Conservation (phyloP, 2,888 invertebrate genomes). For the Chaetoderma sp. region DNA sequence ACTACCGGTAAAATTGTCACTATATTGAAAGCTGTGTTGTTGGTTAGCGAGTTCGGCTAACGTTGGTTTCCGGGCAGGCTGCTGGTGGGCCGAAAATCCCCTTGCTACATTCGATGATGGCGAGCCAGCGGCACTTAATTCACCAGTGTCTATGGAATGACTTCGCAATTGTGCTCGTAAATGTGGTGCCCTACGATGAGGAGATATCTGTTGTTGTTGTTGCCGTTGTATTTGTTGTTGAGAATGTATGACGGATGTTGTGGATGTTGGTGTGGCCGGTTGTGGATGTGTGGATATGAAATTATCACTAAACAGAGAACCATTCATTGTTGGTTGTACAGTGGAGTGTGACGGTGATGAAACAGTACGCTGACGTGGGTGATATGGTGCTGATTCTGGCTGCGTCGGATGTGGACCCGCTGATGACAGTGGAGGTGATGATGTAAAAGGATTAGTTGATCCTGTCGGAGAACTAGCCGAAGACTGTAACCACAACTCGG, state of each 20-base stretch:
- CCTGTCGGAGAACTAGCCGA: conserved; percentile 23
- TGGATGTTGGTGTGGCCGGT: not conserved
- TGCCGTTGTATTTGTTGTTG: not conserved
- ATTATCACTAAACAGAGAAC: not conserved
- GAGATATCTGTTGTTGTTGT: conserved; percentile 27
- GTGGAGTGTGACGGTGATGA: not conserved
- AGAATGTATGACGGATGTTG: not conserved
- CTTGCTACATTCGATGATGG: not conserved
- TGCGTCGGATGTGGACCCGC: conserved; percentile 9
- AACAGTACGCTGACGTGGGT: conserved; percentile 27
- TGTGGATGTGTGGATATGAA: not conserved
- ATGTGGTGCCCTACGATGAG: conserved; percentile 29
- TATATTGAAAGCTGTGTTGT: too few species aligned
- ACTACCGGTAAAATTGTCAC: conserved; percentile 6
- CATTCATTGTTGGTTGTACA: not conserved
- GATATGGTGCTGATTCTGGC: not conserved
- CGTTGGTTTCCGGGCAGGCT: too few species aligned
- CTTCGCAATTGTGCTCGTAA: conserved; percentile 53
- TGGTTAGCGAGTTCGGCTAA: too few species aligned
- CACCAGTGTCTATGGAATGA: conserved; percentile 64
- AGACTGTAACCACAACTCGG: conserved; percentile 43
- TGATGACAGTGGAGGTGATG: conserved; percentile 84
- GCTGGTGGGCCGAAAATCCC: too few species aligned
- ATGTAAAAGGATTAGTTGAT: not conserved
- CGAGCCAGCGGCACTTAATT: conserved; percentile 24